Conservation (phyloP, 2,113 vertebrate genomes). For the Alligator sinensis region DNA sequence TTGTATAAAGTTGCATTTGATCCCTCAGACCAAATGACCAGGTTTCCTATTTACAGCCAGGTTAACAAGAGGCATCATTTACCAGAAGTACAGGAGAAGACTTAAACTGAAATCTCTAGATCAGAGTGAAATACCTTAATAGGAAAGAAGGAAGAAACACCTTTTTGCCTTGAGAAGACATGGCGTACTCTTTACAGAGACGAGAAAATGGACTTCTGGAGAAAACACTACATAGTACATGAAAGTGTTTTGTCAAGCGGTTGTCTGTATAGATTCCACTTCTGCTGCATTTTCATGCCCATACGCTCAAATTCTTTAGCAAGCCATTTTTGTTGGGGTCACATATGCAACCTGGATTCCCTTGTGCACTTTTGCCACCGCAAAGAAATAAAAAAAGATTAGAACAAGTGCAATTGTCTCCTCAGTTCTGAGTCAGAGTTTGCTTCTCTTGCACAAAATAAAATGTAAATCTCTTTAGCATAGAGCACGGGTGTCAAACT, state of each 20-base stretch:
- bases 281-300: not conserved
- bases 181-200: slow-evolving; percentile 21
- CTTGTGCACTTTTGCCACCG: not conserved
- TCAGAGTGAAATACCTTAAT: slow-evolving; percentile 71
- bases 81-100: no score
- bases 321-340: not conserved
- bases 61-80: no score
- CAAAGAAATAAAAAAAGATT: no score
- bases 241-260: not conserved
- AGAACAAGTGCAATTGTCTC: not conserved
- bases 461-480: not conserved
- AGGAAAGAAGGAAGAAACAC: slow-evolving; percentile 67
- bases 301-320: not conserved
- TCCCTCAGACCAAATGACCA: slow-evolving; percentile 57
- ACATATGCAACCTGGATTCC: not conserved
- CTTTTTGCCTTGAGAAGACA: slow-evolving; percentile 65
- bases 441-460: not conserved
- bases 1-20: slow-evolving; percentile 50
- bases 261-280: not conserved
- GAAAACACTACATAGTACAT: slow-evolving; percentile 19
- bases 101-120: slow-evolving; percentile 31
- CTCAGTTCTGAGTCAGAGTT: not conserved
- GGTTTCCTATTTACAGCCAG: no score
- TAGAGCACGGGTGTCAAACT: not conserved
- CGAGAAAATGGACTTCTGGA: slow-evolving; percentile 16